Conservation (phyloP, 1,140 invertebrate genomes). For the Pachypsylla venusta region DNA sequence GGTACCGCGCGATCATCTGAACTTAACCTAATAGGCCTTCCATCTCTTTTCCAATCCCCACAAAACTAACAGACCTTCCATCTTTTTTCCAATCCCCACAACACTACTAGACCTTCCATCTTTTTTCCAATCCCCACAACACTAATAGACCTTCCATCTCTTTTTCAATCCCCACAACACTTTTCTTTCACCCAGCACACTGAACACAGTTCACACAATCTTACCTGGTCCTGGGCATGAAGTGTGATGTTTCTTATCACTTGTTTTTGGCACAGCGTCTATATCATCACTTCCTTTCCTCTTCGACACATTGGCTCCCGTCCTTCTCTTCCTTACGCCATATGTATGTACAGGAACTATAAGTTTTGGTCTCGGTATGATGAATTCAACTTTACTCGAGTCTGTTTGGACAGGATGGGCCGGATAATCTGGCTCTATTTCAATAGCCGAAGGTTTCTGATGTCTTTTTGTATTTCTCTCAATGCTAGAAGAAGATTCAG, state of each 20-base stretch:
- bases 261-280: slow-evolving; percentile 29
- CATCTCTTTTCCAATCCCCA: no score
- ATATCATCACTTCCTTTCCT: slow-evolving; percentile 34
- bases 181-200: no score
- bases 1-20: no score
- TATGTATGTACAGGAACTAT: slow-evolving; percentile 77
- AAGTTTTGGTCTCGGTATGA: slow-evolving; percentile 63
- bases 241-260: slow-evolving; percentile 22
- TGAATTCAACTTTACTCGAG: slow-evolving; percentile 42
- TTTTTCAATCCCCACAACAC: no score
- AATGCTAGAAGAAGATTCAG: no score
- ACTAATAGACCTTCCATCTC: no score
- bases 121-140: no score
- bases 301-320: slow-evolving; percentile 40
- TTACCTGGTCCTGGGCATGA: slow-evolving; percentile 29
- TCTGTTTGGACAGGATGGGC: slow-evolving; percentile 2
- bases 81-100: no score
- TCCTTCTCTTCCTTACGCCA: slow-evolving; percentile 54
- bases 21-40: no score
- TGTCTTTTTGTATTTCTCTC: neutral
- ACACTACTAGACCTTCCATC: no score
- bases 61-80: no score
- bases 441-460: neutral
- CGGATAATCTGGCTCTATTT: neutral
- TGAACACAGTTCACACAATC: no score